Evolutionary conservation across 2,113 vertebrate species (phyloP), one percentile per base, ranked within the genome.

Genomic region (Passer domesticus): DNA sequence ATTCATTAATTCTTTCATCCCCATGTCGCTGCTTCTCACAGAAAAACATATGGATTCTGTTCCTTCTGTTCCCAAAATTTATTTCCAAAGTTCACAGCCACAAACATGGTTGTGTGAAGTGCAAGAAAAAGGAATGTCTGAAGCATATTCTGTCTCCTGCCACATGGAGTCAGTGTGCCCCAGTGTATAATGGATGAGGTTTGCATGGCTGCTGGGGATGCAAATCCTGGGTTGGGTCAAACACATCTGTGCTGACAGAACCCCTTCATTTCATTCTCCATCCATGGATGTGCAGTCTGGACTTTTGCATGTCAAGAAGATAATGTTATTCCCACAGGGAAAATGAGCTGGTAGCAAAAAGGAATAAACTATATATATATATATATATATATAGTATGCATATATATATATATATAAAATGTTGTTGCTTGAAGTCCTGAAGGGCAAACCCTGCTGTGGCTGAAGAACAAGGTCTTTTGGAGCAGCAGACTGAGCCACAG

Each of bases 101-200:
- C 37, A 16, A 73, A 52, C 23, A 21, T 30, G 20, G 5, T 4
- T 53, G 55, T 89, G 81, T 90, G 64, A 85, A 87, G 52, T 23
- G 37, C 55, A 72, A 53, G 85, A 24, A 31, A 55, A 79, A 49
- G 41, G 67, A 77, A 72, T 77, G 53, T 90, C 55, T 79, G 66
- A 46, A 52, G 83, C 59, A 13, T 73, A 4, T 63, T 28, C 59
- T 18, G 39, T 68, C 78, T 89, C 33, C 78, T 95, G 84, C 96
- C 96, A 95, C 94, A 24, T 1, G 95, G 94, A 94, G 95, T 95
- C 96, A 96, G 90, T 52, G 31, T 95, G 60, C 56, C 70, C 90
- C 80, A 92, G 76, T 35, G 43, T 46, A 55, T 82, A 52, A 56
- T 5, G 85, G 60, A 31, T 16, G 44, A 81, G 43, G 76, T 43